phyloP scores from a whole-genome alignment of 37 sponge, comb jelly and placozoan genomes.

The Geodia barretti region DNA sequence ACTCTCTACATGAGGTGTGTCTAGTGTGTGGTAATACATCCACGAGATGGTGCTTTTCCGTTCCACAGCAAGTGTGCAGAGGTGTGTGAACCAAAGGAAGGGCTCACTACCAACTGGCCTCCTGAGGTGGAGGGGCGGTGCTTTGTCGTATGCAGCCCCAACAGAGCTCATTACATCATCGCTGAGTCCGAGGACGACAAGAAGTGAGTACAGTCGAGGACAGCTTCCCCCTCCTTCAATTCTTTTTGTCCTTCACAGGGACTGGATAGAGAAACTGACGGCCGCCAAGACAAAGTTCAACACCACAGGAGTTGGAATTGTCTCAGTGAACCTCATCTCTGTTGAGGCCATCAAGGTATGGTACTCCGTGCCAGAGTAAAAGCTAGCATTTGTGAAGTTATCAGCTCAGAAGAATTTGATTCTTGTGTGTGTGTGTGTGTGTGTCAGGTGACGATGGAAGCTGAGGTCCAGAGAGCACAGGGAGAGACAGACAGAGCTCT shows the following conservation, averaged over 20 bases:
- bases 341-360: constrained; percentile 4
- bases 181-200: constrained; percentile 52
- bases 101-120: constrained; percentile 46
- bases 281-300: constrained; percentile 42
- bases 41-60: no score
- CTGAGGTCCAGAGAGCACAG: background rate
- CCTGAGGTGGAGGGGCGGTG: constrained; percentile 23
- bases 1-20: constrained; percentile 43
- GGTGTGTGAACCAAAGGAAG: constrained; percentile 26
- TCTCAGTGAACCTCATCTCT: background rate
- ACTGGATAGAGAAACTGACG: constrained; percentile 52
- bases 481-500: background rate
- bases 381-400: background rate
- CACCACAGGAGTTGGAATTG: background rate
- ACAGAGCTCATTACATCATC: constrained; percentile 38
- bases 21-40: background rate
- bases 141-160: constrained; percentile 36
- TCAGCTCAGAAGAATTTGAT: background rate
- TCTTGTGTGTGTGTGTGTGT: constrained; percentile 8
- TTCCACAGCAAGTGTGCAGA: constrained; percentile 20
- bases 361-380: background rate
- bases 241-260: constrained; percentile 15
- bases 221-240: background rate
- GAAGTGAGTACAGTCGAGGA: constrained; percentile 15
- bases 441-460: constrained; percentile 11